Evolutionary conservation across 2,113 vertebrate species (phyloP).

Genomic region (Gasterosteus aculeatus): DNA sequence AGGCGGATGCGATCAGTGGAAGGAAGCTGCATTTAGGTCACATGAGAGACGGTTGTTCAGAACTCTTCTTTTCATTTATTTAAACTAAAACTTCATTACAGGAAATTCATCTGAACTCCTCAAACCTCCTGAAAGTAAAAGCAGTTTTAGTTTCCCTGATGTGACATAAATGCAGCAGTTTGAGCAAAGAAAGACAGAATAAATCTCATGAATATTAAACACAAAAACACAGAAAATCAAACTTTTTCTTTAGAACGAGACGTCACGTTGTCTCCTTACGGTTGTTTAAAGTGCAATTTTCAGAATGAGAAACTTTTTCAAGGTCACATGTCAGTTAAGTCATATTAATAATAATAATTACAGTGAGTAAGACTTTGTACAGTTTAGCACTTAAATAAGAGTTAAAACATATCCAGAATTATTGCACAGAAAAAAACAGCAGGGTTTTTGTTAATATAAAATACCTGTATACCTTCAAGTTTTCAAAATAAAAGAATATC

Average conservation of each 20-base stretch:
- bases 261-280: neutral
- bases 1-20: no score
- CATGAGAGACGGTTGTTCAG: neutral
- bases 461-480: conserved; percentile 35
- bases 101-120: neutral
- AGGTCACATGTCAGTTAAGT: conserved; percentile 34
- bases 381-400: conserved; percentile 43
- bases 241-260: neutral
- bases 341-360: conserved; percentile 19
- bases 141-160: neutral
- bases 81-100: neutral
- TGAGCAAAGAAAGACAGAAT: neutral
- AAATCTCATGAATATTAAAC: neutral
- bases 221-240: neutral
- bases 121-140: neutral
- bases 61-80: neutral
- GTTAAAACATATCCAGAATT: conserved; percentile 26
- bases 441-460: conserved; percentile 11
- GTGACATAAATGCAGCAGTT: conserved; percentile 8
- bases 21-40: neutral
- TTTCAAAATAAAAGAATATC: conserved; percentile 45
- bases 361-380: conserved; percentile 33
- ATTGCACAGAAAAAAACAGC: conserved; percentile 51
- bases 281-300: conserved; percentile 73
- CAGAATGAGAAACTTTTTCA: conserved; percentile 44